Conservation (phyloP, 2,797 vertebrate species). For the Bovichtus variegatus region DNA sequence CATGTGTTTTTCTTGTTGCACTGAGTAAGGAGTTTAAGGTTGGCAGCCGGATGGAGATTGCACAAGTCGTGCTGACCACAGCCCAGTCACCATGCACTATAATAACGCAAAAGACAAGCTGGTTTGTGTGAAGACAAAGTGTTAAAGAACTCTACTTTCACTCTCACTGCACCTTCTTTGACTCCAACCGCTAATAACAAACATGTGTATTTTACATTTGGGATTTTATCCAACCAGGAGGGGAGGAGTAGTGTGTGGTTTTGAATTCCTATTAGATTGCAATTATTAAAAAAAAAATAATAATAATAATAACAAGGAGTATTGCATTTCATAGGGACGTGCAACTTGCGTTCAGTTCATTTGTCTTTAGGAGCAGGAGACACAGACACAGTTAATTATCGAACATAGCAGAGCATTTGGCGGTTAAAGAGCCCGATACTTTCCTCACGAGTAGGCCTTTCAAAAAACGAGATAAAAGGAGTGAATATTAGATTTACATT, state of each 20-base stretch:
- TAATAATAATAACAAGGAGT: background rate
- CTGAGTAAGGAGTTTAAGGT: conserved; percentile 2
- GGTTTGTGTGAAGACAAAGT: conserved; percentile 2
- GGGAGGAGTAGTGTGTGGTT: conserved; percentile 6
- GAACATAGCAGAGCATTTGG: background rate
- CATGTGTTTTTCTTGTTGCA: conserved; percentile 13
- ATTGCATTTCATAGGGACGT: background rate
- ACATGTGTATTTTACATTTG: conserved; percentile 47
- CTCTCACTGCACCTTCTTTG: conserved; percentile 16
- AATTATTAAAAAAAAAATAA: background rate
- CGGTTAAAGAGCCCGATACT: background rate
- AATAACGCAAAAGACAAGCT: background rate
- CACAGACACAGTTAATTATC: background rate
- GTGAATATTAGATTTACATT: background rate
- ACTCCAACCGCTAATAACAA: conserved; percentile 51
- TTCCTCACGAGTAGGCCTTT: background rate
- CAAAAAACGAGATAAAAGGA: background rate
- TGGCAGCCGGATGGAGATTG: conserved; percentile 24
- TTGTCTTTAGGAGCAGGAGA: background rate
- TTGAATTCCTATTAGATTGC: conserved; percentile 23
- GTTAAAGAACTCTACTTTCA: conserved; percentile 2
- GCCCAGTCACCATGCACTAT: conserved; percentile 6
- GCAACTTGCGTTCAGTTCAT: conserved; percentile 9
- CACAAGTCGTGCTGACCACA: conserved; percentile 28
- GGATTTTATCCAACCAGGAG: background rate